phyloP scores from a whole-genome alignment of 2,888 invertebrate genomes.

The Allolobophora icterica region DNA sequence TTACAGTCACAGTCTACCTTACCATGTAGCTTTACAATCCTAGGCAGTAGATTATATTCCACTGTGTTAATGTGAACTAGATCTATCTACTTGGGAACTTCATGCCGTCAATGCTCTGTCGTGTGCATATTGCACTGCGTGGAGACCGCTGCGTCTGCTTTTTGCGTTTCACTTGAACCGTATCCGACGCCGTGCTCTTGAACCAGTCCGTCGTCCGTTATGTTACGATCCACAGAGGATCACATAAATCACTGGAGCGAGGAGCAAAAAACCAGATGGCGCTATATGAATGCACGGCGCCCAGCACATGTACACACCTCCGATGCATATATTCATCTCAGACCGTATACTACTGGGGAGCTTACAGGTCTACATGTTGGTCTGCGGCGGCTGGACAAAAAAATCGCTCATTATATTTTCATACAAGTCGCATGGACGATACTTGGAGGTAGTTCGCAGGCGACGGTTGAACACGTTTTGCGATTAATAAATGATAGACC shows the following conservation, averaged over 20 bases:
- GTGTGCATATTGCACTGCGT: background rate
- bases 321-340: background rate
- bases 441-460: background rate
- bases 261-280: background rate
- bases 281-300: background rate
- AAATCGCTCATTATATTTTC: background rate
- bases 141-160: background rate
- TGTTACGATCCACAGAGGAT: background rate
- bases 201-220: background rate
- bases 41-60: background rate
- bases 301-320: background rate
- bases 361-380: background rate
- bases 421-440: background rate
- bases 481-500: constrained; percentile 17
- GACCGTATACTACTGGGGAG: no score
- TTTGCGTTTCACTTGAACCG: background rate
- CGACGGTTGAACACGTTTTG: background rate
- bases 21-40: background rate
- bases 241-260: background rate
- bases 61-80: background rate
- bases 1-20: background rate
- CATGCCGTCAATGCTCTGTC: no score
- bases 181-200: background rate
- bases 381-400: background rate
- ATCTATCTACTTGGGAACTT: no score